Evolutionary conservation across 2,113 vertebrate genomes (phyloP), one percentile per base, ranked within the genome.

Genomic region (Globicephala melas): DNA sequence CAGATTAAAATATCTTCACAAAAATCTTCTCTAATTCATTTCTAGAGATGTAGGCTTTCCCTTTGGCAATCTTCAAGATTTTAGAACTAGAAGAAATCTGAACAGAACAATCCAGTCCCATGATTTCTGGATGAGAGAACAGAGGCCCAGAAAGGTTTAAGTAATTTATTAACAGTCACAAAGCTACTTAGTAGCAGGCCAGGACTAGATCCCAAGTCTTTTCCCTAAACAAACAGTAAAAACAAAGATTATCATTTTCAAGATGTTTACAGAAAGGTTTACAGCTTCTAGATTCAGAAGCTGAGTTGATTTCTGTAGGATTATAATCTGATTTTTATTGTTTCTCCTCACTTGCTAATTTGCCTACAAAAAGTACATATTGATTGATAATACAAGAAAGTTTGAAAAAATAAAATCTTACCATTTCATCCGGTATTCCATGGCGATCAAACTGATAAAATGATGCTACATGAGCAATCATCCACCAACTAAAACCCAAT

Each of bases 401-500:
- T 77, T 74, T 14, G 58, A 92, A 82, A 87, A 94, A 88, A 92
- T 62, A 85, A 86, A 73, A 86, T 23, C 94, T 95, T 98, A 99
- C 99, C 99, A 99, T 99, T 74, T 98, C 98, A 93, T 99, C 99
- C 62, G 98, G 44, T 12, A 96, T 97, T 83, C 99, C 99, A 41
- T 99, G 99, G 38, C 98, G 98, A 97, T 98, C 99, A 97, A 99
- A 99, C 82, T 99, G 99, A 77, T 99, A 99, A 65, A 99, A 98
- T 89, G 99, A 98, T 91, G 99, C 98, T 92, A 99, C 94, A 84
- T 99, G 99, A 96, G 99, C 99, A 95, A 99, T 91, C 98, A 99
- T 96, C 99, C 99, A 99, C 99, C 99, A 99, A 55, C 99, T 99
- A 98, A 99, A 99, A 73, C 99, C 99, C 91, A 99, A 20, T 4